Evolutionary conservation across 2,113 vertebrate species (phyloP), one percentile per base, ranked within the genome.

Genomic region (Hipposideros armiger): DNA sequence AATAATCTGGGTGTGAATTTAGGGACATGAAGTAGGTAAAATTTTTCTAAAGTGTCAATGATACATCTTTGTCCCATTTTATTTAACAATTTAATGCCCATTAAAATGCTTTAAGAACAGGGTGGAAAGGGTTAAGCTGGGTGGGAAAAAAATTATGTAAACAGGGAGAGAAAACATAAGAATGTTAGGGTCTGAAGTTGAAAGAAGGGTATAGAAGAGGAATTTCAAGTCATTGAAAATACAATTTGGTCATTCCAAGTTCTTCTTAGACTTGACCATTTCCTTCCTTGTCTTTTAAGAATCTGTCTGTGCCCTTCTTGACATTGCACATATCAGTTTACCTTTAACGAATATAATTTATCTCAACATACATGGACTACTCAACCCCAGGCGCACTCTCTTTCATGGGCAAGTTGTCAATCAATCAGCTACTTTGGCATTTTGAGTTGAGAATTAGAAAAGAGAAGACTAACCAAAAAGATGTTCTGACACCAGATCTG

Each of bases 11-110:
- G 5, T 47, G 3, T 78, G 22, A 45, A 78, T 52, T 77, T 73
- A 66, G 28, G 19, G 11, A 64, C 20, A 30, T 32, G 14, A 47
- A 19, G 20, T 22, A 81, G 45, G 45, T 13, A 74, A 77, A 54
- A 40, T 87, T 89, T 80, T 95, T 82, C 83, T 81, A 24, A 82
- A 81, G 4, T 62, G 26, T 91, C n/a, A 72, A 16, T 87, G 6
- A 73, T 7, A n/a, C 24, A 73, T 19, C 14, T 52, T 93, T 88
- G 81, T 36, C 8, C 7, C 13, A 56, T 54, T 90, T 92, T 70
- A 87, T 36, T 52, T 60, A 81, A 82, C 64, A 82, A 45, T 76
- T 84, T 54, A 90, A 32, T 54, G 14, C 7, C 14, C 9, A 78
- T 7, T 82, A 76, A 86, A 80, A 73, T 77, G 16, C 1, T 54